phyloP scores from a whole-genome alignment of 2,888 invertebrate genomes.

The Glaucopsyche alexis region DNA sequence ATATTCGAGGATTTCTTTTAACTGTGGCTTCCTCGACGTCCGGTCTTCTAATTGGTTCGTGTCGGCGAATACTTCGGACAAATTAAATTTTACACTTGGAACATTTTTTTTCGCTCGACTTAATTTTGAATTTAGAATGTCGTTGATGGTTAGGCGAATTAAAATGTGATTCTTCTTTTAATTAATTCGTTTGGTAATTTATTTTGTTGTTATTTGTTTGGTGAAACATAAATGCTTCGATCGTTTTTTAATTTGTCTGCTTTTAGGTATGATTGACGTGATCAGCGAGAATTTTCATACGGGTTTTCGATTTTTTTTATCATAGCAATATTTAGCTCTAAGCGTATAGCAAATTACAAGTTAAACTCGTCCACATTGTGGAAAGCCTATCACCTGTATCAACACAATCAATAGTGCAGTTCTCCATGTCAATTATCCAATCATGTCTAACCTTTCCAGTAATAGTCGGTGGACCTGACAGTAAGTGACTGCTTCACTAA shows the following conservation, averaged over 20 bases:
- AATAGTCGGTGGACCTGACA: constrained; percentile 71
- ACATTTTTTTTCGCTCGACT: constrained; percentile 23
- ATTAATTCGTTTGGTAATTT: not conserved
- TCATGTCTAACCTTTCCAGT: constrained; percentile 75
- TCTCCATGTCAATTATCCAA: constrained; percentile 70
- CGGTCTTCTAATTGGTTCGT: constrained; percentile 75
- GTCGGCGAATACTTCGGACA: constrained; percentile 58
- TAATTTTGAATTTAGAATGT: constrained; percentile 28
- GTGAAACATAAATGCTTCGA: not conserved
- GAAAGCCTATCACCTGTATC: constrained; percentile 18
- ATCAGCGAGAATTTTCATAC: not conserved
- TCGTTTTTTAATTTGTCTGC: not conserved
- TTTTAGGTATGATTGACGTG: not conserved
- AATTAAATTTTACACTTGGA: constrained; percentile 54
- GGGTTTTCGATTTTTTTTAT: not conserved
- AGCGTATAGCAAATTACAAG: not conserved
- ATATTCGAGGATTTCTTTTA: constrained; percentile 77
- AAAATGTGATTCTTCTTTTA: constrained; percentile 12
- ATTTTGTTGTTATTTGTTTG: not conserved
- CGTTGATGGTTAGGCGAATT: constrained; percentile 20
- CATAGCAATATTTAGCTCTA: not conserved
- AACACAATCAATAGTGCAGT: constrained; percentile 60
- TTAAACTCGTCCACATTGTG: not conserved
- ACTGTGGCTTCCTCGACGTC: constrained; percentile 75
- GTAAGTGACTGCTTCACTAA: constrained; percentile 75